Base-by-base conservation (phyloP, 2,797 vertebrate genomes). In the Falco novaeseelandiae region DNA sequence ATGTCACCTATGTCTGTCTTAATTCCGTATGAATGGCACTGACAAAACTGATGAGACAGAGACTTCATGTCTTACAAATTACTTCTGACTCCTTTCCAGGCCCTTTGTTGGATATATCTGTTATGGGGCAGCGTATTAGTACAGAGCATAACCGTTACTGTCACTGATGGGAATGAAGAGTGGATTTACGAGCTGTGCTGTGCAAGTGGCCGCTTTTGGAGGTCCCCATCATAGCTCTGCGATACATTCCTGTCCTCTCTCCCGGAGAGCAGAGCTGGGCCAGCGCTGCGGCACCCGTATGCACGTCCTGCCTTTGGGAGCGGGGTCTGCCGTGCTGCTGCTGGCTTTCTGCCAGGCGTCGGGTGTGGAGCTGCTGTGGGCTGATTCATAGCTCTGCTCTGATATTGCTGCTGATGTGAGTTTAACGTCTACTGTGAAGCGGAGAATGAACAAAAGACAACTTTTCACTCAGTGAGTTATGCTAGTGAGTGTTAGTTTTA, bases 131-230 rank as follows among this genome's bases (percentile, higher is more conserved):
- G 66, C 74, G 32, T 69, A n/a, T 36, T 36, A 65, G 34, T 6
- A 5, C 3, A 2, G n/a, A 84, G 32, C 16, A 0, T 36, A 52
- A 10, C 3, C 5, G 44, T 57, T 36, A 17, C 15, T 29, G 23
- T 38, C 0, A 0, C 36, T 54, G 69, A 17, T 21, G 61, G 72
- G 52, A 38, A 10, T 0, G 0, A 18, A 20, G 67, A 54, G 38
- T 10, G 17, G 72, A 8, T 88, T 85, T 85, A n/a, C 8, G 20
- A 44, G 59, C 59, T 40, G 55, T 12, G 19, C 42, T 61, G 6
- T 3, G 16, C 8, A 30, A 44, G 48, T 0, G 11, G n/a, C 63
- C 0, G 0, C 51, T 66, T 44, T 44, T 54, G 70, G 61, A 54
- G 54, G 36, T 29, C 40, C 38, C 83, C 34, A 12, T 72, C 49